Conservation (phyloP, 2,888 invertebrate genomes). For the Nineta flava region DNA sequence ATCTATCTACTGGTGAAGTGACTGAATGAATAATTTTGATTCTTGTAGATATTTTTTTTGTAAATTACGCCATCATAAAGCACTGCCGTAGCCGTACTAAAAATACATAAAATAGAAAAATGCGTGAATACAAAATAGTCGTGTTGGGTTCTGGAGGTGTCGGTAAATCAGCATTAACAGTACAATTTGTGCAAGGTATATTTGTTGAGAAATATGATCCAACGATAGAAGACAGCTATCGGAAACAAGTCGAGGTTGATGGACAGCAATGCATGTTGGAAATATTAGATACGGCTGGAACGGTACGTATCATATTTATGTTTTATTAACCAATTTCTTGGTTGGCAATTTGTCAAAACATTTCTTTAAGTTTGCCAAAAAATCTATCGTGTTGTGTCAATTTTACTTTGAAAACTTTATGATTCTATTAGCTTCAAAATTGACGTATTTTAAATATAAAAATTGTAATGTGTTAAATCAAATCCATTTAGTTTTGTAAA, state of each 20-base stretch:
- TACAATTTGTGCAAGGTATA: constrained; percentile 97
- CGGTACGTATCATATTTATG: constrained; percentile 44
- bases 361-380: too few relatives aligned
- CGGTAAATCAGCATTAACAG: constrained; percentile 95
- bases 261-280: constrained; percentile 99
- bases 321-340: neutral
- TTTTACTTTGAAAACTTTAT: too few relatives aligned
- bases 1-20: too few relatives aligned
- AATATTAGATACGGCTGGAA: constrained; percentile 98
- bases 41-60: too few relatives aligned
- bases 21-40: too few relatives aligned
- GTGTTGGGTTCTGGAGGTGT: constrained; percentile 99
- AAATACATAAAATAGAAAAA: constrained; percentile 28
- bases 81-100: neutral
- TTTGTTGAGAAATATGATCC: constrained; percentile 99
- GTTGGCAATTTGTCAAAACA: neutral
- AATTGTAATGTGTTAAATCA: too few relatives aligned
- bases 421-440: too few relatives aligned
- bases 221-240: constrained; percentile 99
- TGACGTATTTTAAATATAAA: too few relatives aligned
- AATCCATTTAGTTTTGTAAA: too few relatives aligned
- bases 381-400: too few relatives aligned
- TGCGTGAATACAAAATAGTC: constrained; percentile 99
- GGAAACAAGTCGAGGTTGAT: constrained; percentile 99
- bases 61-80: too few relatives aligned